Percentiles rank a stretch among this genome's conserved stretches.
phyloP scores from a whole-genome alignment of 2,797 vertebrate genomes.

The Sebastes taczanowskii region DNA sequence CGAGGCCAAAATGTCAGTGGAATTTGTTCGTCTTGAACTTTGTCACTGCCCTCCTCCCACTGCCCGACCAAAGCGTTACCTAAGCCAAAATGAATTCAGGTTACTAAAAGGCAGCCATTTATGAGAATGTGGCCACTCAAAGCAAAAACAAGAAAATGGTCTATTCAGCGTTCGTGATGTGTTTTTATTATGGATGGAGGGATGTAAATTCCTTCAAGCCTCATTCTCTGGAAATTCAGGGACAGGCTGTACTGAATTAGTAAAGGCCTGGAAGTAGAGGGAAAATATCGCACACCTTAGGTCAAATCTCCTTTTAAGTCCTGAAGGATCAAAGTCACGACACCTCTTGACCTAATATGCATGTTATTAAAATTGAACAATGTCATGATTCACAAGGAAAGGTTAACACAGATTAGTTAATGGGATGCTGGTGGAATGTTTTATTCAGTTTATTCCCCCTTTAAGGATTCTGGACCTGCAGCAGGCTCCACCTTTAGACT shows the following conservation, averaged over 20 bases:
- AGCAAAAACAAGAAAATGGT: constrained; percentile 19
- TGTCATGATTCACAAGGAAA: constrained; percentile 49
- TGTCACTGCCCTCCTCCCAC: constrained; percentile 9
- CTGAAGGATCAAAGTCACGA: constrained; percentile 24
- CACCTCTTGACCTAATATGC: constrained; percentile 29
- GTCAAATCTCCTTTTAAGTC: constrained; percentile 5
- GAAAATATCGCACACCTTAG: neutral
- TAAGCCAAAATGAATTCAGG: constrained; percentile 14
- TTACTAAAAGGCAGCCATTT: constrained; percentile 44
- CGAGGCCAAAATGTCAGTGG: constrained; percentile 42
- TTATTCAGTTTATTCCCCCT: constrained; percentile 28
- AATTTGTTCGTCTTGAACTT: constrained; percentile 49
- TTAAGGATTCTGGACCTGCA: neutral
- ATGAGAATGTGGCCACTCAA: neutral
- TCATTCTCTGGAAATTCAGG: constrained; percentile 2
- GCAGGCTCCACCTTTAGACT: neutral
- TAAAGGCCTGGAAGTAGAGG: constrained; percentile 13
- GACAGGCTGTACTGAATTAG: constrained; percentile 22
- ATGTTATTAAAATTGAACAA: constrained; percentile 49
- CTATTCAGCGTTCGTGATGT: constrained; percentile 4
- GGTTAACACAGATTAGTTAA: constrained; percentile 41
- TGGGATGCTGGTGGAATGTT: constrained; percentile 15
- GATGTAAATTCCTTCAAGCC: neutral
- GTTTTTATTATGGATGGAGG: constrained; percentile 7
- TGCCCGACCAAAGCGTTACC: neutral